Base-by-base conservation (phyloP, 2,888 invertebrate genomes). In the Macaria liturata region DNA sequence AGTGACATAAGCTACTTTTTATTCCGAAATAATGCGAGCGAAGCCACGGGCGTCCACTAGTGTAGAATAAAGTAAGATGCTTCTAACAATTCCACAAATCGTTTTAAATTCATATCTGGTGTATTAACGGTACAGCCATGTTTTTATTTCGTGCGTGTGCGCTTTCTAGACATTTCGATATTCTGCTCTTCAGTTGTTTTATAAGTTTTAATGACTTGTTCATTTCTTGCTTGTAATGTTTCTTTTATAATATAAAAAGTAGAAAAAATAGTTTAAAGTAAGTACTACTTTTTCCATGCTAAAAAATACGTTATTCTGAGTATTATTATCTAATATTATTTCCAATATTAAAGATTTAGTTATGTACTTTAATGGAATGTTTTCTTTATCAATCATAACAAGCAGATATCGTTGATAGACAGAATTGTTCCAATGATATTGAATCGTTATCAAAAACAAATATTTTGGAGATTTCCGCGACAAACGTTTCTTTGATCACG, bases 111-210 rank as follows among this genome's bases (percentile, higher is more conserved):
- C 69, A 72, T 80, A 75, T 72, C 76, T 70, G 72, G 69, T 61
- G 67, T 75, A 71, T 80, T 77, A 80, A 80, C 75, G 71, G 76
- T 79, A 73, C 76, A 78, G 61, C 54, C 54, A 68, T 72, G 71
- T 74, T 80, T 71, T 76, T 72, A 71, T 75, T 72, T 75, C 68
- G 57, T 66, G 59, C 71, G 66, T 69, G 50, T 32, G 62, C 70
- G 69, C 69, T 58, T 59, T 59, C 34, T 58, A 44, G 42, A 1
- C 30, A 31, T 31, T 46, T 49, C 49, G 46, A 49, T 59, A 54
- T 52, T 54, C 9, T 49, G 46, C 53, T 7, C 43, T 40, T 32
- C 39, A 44, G 32, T 50, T 39, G 49, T 31, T 42, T 47, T 42
- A 39, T 43, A 59, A 50, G 20, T 20, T 20, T 20, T 20, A 20